Conservation (phyloP, 2,888 invertebrate species). For the Scaptomyza polygonia region DNA sequence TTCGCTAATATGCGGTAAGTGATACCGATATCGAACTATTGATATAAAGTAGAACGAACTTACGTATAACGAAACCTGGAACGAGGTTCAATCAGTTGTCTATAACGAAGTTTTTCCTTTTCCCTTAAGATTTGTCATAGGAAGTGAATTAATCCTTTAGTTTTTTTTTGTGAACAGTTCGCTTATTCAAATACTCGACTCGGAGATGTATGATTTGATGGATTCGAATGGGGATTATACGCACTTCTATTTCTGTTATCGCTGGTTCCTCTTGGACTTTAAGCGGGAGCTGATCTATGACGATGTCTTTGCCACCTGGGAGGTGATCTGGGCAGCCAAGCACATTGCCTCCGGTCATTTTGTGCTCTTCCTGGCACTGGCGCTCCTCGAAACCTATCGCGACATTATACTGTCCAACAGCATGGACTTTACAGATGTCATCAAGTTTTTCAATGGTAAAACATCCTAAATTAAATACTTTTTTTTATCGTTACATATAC, state of each 20-base stretch:
- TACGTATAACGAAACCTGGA: no score
- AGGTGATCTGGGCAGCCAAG: conserved; percentile 97
- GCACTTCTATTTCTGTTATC: conserved; percentile 98
- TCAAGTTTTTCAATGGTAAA: conserved; percentile 98
- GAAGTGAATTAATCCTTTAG: neutral
- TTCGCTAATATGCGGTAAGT: conserved; percentile 95
- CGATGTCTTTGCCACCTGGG: conserved; percentile 98
- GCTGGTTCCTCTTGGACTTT: conserved; percentile 98
- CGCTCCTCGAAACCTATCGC: conserved; percentile 95
- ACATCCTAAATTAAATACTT: neutral
- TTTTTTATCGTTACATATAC: neutral
- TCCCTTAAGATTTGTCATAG: neutral
- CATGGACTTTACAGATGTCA: conserved; percentile 99
- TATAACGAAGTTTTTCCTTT: no score
- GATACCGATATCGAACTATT: neutral
- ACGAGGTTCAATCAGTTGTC: no score
- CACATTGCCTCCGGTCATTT: conserved; percentile 94
- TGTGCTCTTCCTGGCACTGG: conserved; percentile 96
- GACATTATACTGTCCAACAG: conserved; percentile 97
- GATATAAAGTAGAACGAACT: no score
- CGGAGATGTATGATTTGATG: conserved; percentile 97
- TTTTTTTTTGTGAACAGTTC: conserved; percentile 85
- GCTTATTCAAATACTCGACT: conserved; percentile 94
- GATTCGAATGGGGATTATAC: conserved; percentile 98
- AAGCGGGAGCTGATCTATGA: conserved; percentile 96